Percentiles rank a stretch among this genome's conserved stretches.
Evolutionary conservation across 2,797 vertebrate genomes (phyloP).

Genomic region (Malurus splendens): DNA sequence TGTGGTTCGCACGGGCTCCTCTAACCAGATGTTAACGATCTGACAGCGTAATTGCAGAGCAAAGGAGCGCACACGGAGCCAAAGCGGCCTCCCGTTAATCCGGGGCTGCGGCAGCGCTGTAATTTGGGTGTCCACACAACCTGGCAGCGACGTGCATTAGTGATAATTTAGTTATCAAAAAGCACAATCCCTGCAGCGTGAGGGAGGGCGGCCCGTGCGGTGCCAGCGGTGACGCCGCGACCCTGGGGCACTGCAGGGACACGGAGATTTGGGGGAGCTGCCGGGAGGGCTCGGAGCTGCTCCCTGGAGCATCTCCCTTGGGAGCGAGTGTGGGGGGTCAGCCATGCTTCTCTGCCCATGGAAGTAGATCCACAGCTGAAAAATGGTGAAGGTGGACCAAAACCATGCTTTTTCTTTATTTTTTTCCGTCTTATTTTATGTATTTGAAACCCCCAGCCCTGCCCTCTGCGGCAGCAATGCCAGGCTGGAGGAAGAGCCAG

Average conservation of each 20-base stretch:
- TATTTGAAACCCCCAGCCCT: background rate
- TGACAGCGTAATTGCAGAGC: constrained; percentile 18
- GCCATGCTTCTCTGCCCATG: rapidly evolving
- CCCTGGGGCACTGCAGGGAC: background rate
- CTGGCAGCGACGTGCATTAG: constrained; percentile 26
- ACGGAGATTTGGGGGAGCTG: rapidly evolving
- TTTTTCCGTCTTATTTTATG: rapidly evolving
- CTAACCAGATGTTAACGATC: constrained; percentile 8
- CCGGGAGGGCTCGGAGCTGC: rapidly evolving
- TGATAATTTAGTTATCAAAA: constrained; percentile 48
- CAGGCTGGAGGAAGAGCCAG: background rate
- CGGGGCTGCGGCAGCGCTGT: constrained; percentile 1
- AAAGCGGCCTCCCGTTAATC: background rate
- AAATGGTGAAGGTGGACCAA: background rate
- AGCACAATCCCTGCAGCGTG: background rate
- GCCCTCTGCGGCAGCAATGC: background rate
- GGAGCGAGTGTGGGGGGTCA: rapidly evolving
- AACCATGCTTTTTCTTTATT: rapidly evolving
- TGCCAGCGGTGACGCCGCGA: background rate
- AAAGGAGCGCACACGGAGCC: background rate
- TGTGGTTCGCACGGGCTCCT: background rate
- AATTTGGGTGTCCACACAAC: constrained; percentile 38
- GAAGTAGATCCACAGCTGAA: rapidly evolving
- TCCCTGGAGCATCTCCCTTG: background rate
- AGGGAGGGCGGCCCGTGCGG: too few relatives aligned